Percentiles rank a stretch among this genome's conserved stretches.
phyloP scores from a whole-genome alignment of 2,888 invertebrate genomes.

The Ochropleura plecta region DNA sequence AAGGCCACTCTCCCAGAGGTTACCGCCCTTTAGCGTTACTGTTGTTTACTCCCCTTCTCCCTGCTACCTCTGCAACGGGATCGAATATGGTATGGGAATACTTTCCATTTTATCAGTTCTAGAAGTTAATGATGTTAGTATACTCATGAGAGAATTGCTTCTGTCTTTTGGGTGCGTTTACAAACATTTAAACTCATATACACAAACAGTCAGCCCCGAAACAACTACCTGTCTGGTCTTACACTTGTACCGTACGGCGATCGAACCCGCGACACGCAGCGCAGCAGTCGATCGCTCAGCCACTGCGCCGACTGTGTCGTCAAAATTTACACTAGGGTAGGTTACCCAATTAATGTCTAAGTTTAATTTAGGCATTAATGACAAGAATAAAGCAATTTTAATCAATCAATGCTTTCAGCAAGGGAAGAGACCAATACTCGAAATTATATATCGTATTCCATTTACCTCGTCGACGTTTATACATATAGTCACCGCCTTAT shows the following conservation, averaged over 20 bases:
- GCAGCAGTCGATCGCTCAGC: no score
- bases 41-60: neutral
- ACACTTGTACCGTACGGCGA: no score
- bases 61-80: neutral
- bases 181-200: no score
- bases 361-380: neutral
- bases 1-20: constrained; percentile 62
- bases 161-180: no score
- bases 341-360: neutral
- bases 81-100: constrained; percentile 10
- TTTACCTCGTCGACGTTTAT: no score
- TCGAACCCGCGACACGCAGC: no score
- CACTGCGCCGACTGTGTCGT: no score
- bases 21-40: constrained; percentile 62
- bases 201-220: no score
- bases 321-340: neutral
- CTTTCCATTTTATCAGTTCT: constrained; percentile 25
- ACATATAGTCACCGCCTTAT: no score
- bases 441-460: no score
- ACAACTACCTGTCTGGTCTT: no score
- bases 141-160: no score
- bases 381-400: neutral
- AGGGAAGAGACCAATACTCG: neutral
- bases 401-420: neutral
- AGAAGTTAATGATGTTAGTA: neutral